Conservation (phyloP, 2,888 invertebrate genomes). For the Clostera curtula region DNA sequence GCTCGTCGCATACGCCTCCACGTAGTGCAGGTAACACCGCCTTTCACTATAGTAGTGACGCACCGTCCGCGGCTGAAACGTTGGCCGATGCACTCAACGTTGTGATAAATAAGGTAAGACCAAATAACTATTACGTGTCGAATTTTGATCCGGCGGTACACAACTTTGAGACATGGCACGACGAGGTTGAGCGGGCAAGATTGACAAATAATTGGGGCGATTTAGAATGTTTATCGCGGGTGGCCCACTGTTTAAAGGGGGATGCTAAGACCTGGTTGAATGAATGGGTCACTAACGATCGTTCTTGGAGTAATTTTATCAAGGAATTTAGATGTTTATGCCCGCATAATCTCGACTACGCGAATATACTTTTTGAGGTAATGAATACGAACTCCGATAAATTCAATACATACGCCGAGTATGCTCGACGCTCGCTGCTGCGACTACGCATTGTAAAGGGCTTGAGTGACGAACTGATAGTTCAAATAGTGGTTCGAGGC, state of each 20-base stretch:
- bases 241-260: constrained; percentile 5
- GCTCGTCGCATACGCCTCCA: no score
- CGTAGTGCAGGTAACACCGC: no score
- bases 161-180: constrained; percentile 19
- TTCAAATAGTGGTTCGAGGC: constrained; percentile 4
- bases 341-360: constrained; percentile 6
- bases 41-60: no score
- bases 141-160: constrained; percentile 20
- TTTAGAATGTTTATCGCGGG: constrained; percentile 7
- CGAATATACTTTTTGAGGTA: constrained; percentile 5
- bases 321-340: constrained; percentile 7
- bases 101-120: no score
- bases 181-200: constrained; percentile 18
- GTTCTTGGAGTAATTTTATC: constrained; percentile 9
- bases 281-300: constrained; percentile 20
- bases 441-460: constrained; percentile 19
- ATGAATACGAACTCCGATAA: constrained; percentile 14
- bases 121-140: constrained; percentile 2
- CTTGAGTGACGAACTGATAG: constrained; percentile 17
- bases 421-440: constrained; percentile 20
- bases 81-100: no score
- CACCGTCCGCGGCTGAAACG: no score
- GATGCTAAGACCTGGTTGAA: constrained; percentile 15
- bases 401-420: constrained; percentile 22
- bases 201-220: constrained; percentile 9